Evolutionary conservation across 2,888 invertebrate species (phyloP), one percentile per base, ranked within the genome.

Genomic region (Clitarchus hookeri): DNA sequence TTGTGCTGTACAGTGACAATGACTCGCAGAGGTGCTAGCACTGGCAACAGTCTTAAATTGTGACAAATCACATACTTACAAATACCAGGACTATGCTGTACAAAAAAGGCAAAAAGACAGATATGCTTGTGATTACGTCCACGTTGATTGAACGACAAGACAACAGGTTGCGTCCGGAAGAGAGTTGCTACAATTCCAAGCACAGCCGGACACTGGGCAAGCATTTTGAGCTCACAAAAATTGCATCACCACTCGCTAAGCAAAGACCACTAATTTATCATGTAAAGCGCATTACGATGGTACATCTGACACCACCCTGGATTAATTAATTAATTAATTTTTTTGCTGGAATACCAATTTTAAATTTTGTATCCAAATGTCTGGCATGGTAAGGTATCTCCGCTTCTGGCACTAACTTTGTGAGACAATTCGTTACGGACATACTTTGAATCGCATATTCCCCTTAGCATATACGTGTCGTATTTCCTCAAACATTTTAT

Each of bases 81-180:
- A 82, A 44, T 44, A 82, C 44, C 82, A 44, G 12, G 8, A 26
- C 16, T 27, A 82, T 82, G 23, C 82, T 82, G 82, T 82, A 82
- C 82, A 82, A 82, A 86, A 86, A 86, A 85, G 85, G 85, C 83
- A 86, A 86, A 83, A 83, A 82, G 36, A 53, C 83, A 85, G 85
- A 86, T 86, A 86, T 86, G 86, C 86, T 85, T 86, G 53, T 85
- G 83, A 44, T 26, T 27, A 48, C 79, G 25, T 86, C 26, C 27
- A 19, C 82, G 25, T 79, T 78, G 65, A 84, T 54, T 36, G 54
- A 85, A 83, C 27, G 82, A 82, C n/a, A 65, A 65, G 65, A 65
- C 65, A 65, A n/a, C 65, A n/a, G n/a, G 6, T 4, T 65, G 65
- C 16, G 65, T 65, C 65, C 16, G 65, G 65, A 65, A 65, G 2